Evolutionary conservation across 2,113 vertebrate genomes (phyloP).

Genomic region (Tragelaphus strepsiceros): DNA sequence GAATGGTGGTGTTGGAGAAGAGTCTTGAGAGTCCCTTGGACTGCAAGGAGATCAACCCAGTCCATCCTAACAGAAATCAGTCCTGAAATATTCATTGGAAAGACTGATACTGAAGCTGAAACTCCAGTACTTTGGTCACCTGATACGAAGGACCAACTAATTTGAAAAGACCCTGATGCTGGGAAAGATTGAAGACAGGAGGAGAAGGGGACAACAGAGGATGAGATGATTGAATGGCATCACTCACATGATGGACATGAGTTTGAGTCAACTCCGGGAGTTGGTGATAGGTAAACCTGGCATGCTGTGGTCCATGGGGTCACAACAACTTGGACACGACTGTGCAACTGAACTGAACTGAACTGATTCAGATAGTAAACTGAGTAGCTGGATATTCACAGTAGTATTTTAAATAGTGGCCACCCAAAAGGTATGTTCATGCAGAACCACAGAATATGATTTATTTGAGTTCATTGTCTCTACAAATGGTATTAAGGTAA

Average conservation of each 20-base stretch:
- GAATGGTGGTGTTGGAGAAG: background rate
- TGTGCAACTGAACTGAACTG: background rate
- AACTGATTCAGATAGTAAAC: background rate
- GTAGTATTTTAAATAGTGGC: background rate
- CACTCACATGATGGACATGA: accelerated
- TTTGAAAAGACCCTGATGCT: background rate
- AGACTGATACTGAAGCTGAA: background rate
- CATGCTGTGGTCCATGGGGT: accelerated
- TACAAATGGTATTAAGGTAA: background rate
- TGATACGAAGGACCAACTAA: background rate
- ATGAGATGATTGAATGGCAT: background rate
- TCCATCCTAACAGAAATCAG: background rate
- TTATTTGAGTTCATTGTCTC: background rate
- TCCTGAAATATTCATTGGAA: background rate
- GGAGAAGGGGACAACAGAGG: background rate
- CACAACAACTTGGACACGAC: accelerated
- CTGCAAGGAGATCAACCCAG: background rate
- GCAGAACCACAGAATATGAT: background rate
- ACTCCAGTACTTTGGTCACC: background rate
- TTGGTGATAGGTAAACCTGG: background rate
- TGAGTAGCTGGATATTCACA: background rate
- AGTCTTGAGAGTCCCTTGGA: background rate
- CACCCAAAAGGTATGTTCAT: background rate
- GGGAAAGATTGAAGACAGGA: background rate
- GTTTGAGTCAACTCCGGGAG: background rate